These are phyloP conservation scores for Teinopalpus imperialis DNA, from an alignment of 2,888 invertebrate species.

Conservation along the genomic window DNA sequence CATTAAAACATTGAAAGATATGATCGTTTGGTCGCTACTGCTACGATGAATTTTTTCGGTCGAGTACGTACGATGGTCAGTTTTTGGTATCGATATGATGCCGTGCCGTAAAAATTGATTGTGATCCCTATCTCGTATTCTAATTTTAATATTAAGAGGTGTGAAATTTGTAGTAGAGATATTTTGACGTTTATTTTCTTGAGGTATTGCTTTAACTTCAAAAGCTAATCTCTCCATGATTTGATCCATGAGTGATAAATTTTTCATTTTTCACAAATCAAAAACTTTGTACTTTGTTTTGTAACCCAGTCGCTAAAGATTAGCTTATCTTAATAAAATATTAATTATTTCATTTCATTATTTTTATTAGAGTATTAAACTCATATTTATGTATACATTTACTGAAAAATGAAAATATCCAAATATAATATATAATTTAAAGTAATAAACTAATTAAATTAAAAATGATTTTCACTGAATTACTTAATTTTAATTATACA, in stretches of 20 bases:
- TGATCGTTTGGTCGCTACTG: constrained; percentile 65
- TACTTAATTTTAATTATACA: too few species aligned
- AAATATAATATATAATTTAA: too few species aligned
- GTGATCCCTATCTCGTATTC: constrained; percentile 54
- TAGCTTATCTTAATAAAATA: too few species aligned
- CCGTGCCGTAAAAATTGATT: constrained; percentile 35
- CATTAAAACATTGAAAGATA: constrained; percentile 63
- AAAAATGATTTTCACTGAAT: too few species aligned
- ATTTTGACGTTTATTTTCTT: constrained; percentile 36
- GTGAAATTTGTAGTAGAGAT: constrained; percentile 37
- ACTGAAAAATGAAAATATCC: too few species aligned
- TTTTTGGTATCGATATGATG: constrained; percentile 44
- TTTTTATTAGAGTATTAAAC: too few species aligned
- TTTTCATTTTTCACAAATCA: constrained; percentile 36
- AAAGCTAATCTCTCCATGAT: constrained; percentile 54
- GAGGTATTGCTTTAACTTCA: constrained; percentile 56
- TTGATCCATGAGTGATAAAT: constrained; percentile 42
- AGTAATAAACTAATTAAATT: too few species aligned
- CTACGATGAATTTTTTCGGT: constrained; percentile 49
- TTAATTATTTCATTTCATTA: too few species aligned
- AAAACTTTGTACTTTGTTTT: not conserved
- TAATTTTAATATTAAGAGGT: constrained; percentile 61
- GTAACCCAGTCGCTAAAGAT: too few species aligned
- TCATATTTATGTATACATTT: too few species aligned
- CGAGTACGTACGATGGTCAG: constrained; percentile 29